A percentile compares a stretch with the other conserved stretches of the same genome.
Conservation (phyloP, 2,113 vertebrate species). For the Sander vitreus region DNA sequence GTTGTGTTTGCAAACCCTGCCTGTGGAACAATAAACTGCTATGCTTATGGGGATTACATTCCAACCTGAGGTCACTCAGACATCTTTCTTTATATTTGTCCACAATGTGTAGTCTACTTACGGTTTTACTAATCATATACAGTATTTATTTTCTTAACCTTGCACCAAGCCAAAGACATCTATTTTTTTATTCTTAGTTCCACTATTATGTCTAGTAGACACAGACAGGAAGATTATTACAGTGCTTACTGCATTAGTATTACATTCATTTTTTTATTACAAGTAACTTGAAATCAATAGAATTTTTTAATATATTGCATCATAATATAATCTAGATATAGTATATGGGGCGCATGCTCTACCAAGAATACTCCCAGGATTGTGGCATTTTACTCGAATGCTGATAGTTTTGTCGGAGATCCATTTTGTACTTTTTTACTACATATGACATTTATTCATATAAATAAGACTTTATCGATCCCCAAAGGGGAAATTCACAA, state of each 20-base stretch:
- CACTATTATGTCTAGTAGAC: neutral
- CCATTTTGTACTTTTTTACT: no score
- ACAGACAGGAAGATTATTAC: neutral
- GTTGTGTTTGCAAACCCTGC: slow-evolving; percentile 54
- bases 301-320: no score
- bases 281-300: no score
- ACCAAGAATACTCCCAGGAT: no score
- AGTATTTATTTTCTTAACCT: neutral
- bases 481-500: no score
- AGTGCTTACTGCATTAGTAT: neutral
- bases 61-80: slow-evolving; percentile 17
- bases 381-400: no score
- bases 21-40: slow-evolving; percentile 38
- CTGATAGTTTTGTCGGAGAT: no score
- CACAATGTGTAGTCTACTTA: slow-evolving; percentile 3
- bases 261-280: no score
- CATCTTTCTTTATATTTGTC: slow-evolving; percentile 26
- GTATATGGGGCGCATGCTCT: no score
- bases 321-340: no score
- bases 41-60: slow-evolving; percentile 36
- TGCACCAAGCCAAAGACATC: neutral
- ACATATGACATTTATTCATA: no score
- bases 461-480: no score
- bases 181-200: neutral
- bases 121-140: neutral